These are phyloP conservation scores for Belonocnema kinseyi DNA, from an alignment of 1,140 invertebrate species.

Conservation along the genomic window DNA sequence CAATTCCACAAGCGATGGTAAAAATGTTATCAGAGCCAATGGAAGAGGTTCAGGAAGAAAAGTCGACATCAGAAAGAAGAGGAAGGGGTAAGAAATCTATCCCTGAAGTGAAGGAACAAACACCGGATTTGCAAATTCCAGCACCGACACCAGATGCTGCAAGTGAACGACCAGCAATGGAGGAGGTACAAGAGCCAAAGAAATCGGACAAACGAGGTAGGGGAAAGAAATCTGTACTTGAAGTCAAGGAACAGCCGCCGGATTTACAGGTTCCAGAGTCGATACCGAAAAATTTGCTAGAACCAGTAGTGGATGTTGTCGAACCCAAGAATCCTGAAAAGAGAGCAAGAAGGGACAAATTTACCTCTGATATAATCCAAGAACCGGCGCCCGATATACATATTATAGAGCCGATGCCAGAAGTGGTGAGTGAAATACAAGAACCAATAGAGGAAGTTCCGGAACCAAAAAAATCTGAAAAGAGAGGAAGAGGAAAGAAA, in stretches of 20 bases:
- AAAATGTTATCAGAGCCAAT: not conserved
- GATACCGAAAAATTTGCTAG: not conserved
- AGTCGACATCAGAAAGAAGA: not conserved
- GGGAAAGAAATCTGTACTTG: not conserved
- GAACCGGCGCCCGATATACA: not conserved
- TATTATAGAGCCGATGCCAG: not conserved
- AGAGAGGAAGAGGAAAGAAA: not conserved
- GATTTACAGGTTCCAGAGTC: not conserved
- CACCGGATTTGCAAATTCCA: not conserved
- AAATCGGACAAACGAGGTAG: not conserved
- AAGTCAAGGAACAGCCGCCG: no score
- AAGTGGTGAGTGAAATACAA: not conserved
- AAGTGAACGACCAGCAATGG: not conserved
- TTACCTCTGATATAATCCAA: not conserved
- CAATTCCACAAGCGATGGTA: not conserved
- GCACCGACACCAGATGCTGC: not conserved
- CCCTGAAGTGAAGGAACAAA: not conserved
- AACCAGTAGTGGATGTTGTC: not conserved
- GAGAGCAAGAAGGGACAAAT: not conserved
- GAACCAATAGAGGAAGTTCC: conserved; percentile 53
- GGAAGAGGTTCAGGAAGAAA: not conserved
- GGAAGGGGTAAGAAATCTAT: not conserved
- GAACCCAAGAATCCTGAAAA: not conserved
- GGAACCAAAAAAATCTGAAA: not conserved
- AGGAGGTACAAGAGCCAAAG: not conserved